Base-by-base conservation (phyloP, 2,113 vertebrate genomes). In the Passer montanus region DNA sequence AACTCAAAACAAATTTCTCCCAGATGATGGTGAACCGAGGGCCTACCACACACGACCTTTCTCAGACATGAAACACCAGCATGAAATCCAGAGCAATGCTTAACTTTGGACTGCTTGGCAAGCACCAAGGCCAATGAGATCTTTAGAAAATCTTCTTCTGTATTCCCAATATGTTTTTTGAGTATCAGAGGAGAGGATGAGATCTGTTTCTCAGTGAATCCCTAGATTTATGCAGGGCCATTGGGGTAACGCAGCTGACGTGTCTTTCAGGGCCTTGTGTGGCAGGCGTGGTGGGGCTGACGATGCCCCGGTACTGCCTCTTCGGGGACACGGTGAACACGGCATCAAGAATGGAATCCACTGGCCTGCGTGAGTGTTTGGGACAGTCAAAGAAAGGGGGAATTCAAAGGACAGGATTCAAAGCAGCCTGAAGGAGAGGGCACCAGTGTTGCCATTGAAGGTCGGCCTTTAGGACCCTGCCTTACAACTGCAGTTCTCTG, bases 321-420 rank as follows among this genome's bases (percentile, higher is more conserved):
- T 99, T 99, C 20, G 99, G 99, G 79, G 99, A 99, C 97, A 99
- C 99, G 0, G 98, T 99, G 87, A 99, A 99, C 97, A 99, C 99
- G 0, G 98, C 99, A 0, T 99, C 99, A 33, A 95, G 98, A 67
- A 99, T 99, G 98, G 99, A 99, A 98, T 99, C 99, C 95, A 99
- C 99, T 2, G 98, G 99, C 63, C 96, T 99, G 97, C 98, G 98
- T 99, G 94, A 98, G 98, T 98, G 28, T 35, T 15, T 33, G 37
- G 15, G 35, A 10, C 3, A 9, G 18, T 3, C 17, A 28, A 10
- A 60, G 37, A 49, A 50, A 88, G 13, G 17, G 31, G 4, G 7
- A 55, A 55, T 28, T 19, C 55, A 53, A 73, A 37, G 0, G 5
- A 6, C 16, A 69, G 52, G 76, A 60, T 43, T 72, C 68, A 79